Conservation (phyloP, 2,113 vertebrate genomes). For the Pterocles gutturalis region DNA sequence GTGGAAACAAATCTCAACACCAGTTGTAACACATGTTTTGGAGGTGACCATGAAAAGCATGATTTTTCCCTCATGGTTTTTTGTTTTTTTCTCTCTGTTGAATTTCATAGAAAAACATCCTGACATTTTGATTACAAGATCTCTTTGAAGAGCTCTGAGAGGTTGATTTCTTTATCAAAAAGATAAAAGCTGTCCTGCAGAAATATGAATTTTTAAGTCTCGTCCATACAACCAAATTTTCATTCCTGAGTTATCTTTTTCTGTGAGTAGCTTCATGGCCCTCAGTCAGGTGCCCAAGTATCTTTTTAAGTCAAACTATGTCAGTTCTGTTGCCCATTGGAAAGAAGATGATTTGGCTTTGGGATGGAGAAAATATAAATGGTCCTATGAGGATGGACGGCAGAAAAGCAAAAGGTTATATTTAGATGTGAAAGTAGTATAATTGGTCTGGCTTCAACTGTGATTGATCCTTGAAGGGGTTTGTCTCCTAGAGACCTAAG, state of each 20-base stretch:
- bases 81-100: background rate
- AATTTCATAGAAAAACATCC: background rate
- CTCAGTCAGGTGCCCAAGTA: background rate
- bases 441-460: background rate
- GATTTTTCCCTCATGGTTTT: background rate
- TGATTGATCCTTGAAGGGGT: background rate
- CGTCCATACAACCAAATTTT: background rate
- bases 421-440: background rate
- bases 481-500: background rate
- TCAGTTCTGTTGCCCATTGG: background rate
- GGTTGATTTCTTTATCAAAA: background rate
- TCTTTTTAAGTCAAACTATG: background rate
- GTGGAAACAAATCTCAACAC: background rate
- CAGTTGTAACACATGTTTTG: background rate
- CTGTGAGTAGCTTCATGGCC: background rate
- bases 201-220: background rate
- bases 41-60: background rate
- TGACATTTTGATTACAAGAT: background rate
- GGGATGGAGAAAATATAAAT: background rate
- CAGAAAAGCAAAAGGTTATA: background rate
- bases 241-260: background rate
- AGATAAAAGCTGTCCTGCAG: background rate
- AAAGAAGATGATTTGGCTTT: background rate
- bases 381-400: background rate
- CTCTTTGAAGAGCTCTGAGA: background rate